Conservation (phyloP, 2,113 vertebrate genomes). For the Butastur rufipennis region DNA sequence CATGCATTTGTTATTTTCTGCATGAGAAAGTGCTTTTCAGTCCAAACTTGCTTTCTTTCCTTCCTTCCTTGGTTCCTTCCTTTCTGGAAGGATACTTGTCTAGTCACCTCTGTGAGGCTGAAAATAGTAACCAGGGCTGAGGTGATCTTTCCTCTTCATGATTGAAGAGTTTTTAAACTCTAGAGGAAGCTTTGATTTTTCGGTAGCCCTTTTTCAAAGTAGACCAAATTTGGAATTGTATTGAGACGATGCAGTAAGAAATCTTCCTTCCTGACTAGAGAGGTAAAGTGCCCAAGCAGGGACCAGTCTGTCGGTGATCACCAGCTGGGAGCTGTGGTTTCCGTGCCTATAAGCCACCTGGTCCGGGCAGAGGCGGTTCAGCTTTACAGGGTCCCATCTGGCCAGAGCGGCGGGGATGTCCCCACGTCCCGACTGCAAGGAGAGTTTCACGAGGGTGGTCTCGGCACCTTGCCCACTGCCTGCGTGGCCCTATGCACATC, state of each 20-base stretch:
- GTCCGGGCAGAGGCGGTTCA: not conserved
- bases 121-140: not conserved
- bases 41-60: not conserved
- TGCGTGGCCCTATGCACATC: rapidly evolving
- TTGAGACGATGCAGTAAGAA: not conserved
- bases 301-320: not conserved
- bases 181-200: not conserved
- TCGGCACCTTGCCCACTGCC: rapidly evolving
- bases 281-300: rapidly evolving
- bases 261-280: not conserved
- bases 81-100: not conserved
- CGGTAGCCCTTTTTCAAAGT: not conserved
- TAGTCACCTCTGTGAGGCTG: not conserved
- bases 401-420: not conserved
- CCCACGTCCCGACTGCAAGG: rapidly evolving
- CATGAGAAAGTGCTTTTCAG: not conserved
- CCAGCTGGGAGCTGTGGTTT: not conserved
- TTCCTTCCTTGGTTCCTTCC: not conserved
- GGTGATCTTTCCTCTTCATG: not conserved
- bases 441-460: not conserved
- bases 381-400: not conserved
- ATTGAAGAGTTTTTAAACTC: not conserved
- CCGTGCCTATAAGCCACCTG: not conserved
- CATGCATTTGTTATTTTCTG: not conserved
- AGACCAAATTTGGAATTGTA: not conserved